A percentile compares a stretch with the other conserved stretches of the same genome.
Conservation (phyloP, 2,888 invertebrate genomes). For the Agrilus mali region DNA sequence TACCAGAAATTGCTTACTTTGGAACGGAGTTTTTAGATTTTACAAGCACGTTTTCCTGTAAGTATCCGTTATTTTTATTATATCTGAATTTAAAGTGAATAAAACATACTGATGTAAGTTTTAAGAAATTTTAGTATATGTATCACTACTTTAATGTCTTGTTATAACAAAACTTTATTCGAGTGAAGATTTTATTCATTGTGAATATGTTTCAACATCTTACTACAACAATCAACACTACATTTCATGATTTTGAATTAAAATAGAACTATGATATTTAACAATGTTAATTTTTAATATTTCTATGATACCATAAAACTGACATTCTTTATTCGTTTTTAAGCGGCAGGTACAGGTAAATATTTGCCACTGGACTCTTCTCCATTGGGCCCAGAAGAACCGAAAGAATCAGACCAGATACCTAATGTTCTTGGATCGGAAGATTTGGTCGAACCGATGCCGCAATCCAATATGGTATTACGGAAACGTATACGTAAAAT, state of each 20-base stretch:
- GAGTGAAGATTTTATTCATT: no score
- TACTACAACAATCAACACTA: no score
- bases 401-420: constrained; percentile 35
- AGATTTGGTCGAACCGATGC: constrained; percentile 45
- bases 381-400: constrained; percentile 42
- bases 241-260: background rate
- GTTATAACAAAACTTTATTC: no score
- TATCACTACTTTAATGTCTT: no score
- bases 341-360: constrained; percentile 45
- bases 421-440: constrained; percentile 36
- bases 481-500: constrained; percentile 78
- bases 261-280: background rate
- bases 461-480: constrained; percentile 76
- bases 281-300: background rate
- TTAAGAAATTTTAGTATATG: no score
- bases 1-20: constrained; percentile 81
- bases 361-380: constrained; percentile 46
- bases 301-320: background rate
- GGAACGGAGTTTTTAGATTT: constrained; percentile 74
- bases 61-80: constrained; percentile 25
- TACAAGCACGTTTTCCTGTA: constrained; percentile 55
- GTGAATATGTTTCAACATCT: no score
- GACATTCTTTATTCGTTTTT: constrained; percentile 8
- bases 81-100: no score
- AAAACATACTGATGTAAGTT: no score